Evolutionary conservation across 1,140 invertebrate genomes (phyloP).

Genomic region (Neodiprion virginianus): DNA sequence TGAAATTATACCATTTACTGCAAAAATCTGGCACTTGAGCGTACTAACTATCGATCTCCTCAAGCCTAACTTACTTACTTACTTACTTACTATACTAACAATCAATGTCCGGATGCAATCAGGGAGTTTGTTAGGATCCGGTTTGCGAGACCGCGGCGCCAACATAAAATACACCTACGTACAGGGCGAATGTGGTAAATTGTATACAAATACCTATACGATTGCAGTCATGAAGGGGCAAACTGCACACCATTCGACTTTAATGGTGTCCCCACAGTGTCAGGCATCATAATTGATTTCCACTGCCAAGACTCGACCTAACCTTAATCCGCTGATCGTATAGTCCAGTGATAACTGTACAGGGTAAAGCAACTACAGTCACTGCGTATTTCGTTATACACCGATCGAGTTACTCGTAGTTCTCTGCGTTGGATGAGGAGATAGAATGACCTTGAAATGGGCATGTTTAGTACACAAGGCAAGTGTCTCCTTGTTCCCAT

Average conservation of each 20-base stretch:
- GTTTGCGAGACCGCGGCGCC: background rate
- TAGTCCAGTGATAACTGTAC: background rate
- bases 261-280: background rate
- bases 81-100: background rate
- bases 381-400: background rate
- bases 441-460: too few relatives aligned
- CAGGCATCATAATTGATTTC: background rate
- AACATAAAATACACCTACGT: background rate
- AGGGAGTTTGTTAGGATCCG: background rate
- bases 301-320: background rate
- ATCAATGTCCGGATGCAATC: background rate
- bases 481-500: too few relatives aligned
- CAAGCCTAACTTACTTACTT: too few relatives aligned
- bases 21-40: too few relatives aligned
- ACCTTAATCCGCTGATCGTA: conserved; percentile 2
- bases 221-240: too few relatives aligned
- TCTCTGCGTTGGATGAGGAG: too few relatives aligned
- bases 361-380: background rate
- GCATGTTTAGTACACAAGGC: too few relatives aligned
- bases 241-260: background rate
- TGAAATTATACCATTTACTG: too few relatives aligned
- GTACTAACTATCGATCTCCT: too few relatives aligned
- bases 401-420: too few relatives aligned
- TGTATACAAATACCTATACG: too few relatives aligned
- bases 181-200: too few relatives aligned